phyloP scores from a whole-genome alignment of 2,888 invertebrate species.

The Diadegma fenestrale region DNA sequence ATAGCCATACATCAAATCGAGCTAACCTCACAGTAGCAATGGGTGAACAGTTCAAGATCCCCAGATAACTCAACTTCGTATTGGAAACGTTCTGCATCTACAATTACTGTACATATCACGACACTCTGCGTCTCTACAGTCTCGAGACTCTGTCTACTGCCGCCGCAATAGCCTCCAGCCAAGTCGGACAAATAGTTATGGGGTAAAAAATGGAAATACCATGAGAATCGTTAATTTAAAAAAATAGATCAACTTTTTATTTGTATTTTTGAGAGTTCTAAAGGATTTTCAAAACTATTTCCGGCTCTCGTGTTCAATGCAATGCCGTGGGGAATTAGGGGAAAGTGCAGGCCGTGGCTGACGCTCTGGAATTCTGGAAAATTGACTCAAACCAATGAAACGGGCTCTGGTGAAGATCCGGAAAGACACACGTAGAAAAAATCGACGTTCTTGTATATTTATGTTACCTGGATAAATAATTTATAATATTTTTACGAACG shows the following conservation, averaged over 20 bases:
- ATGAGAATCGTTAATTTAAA: too few species aligned
- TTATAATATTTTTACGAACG: not conserved
- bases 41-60: conserved; percentile 54
- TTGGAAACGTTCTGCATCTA: conserved; percentile 46
- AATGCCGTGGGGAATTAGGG: too few species aligned
- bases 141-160: not conserved
- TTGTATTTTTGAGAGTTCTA: too few species aligned
- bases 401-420: too few species aligned
- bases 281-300: too few species aligned
- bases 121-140: not conserved
- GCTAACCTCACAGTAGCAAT: conserved; percentile 26
- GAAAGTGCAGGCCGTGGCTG: too few species aligned
- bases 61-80: conserved; percentile 39
- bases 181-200: not conserved
- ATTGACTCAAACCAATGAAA: too few species aligned
- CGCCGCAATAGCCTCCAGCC: not conserved
- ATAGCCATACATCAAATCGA: not conserved
- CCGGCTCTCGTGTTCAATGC: too few species aligned
- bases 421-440: not conserved
- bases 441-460: not conserved
- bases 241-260: too few species aligned
- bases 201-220: not conserved
- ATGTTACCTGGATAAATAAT: not conserved
- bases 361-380: too few species aligned
- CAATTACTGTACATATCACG: conserved; percentile 17